Base-by-base conservation (phyloP, 2,888 invertebrate genomes). In the Macrophya annulata region DNA sequence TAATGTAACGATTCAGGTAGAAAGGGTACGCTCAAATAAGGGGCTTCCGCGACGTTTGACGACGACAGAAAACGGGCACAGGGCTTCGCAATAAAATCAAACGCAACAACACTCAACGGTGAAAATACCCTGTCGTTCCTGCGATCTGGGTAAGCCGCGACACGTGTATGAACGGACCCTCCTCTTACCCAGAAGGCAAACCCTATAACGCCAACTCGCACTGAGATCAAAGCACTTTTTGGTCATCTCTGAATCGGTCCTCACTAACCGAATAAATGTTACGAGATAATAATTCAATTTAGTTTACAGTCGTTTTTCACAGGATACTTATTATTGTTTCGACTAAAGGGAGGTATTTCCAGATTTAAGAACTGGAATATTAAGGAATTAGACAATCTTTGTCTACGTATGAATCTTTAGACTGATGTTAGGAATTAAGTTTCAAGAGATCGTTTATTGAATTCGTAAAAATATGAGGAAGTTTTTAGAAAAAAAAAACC, bases 191-290 rank as follows among this genome's bases (percentile, higher is more conserved):
- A 76, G 83, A 81, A 87, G 25, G 85, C 85, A 88, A 88, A 87
- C 86, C 87, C 84, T 72, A 76, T 87, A 87, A 86, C 87, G 86
- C 85, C 84, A 87, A 86, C 86, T 77, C 81, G 45, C 45, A 85
- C 77, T 87, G 76, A 90, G 89, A 90, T 91, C 91, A 91, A 91
- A 91, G 90, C 88, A 90, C 88, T 88, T 85, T 87, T 89, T 88
- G 89, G 91, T 90, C 89, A 90, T 91, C 91, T 87, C 88, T 87
- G 88, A 89, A 90, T 89, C 88, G 88, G 84, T 77, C 62, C 71
- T 83, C 31, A 48, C 31, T 48, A 48, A 15, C n/a, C 17, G 77
- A 81, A 85, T 82, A 17, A 82, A 82, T 79, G 83, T 71, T 31
- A 31, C 25, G 10, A 83, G 51, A 71, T 83, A 83, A 83, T 83